Base-by-base conservation (phyloP, 2,113 vertebrate genomes). In the Seriola quinqueradiata region DNA sequence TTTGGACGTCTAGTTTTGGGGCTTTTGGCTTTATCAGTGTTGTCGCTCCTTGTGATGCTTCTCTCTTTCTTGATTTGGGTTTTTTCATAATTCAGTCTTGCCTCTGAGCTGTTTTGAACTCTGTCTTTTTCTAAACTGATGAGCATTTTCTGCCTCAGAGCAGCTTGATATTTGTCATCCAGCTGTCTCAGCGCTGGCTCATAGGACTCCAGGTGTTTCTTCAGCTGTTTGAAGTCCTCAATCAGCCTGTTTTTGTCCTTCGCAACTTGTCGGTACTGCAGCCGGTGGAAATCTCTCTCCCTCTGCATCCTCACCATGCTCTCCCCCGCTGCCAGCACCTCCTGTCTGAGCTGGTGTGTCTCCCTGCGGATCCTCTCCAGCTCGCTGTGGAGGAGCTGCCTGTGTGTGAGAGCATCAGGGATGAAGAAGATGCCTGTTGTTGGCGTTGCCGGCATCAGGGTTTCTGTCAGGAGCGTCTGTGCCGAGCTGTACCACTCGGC, bases 401-500 rank as follows among this genome's bases (percentile, higher is more conserved):
- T 94, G 73, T 83, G 94, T 0, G 81, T 93, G 42, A 95, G 95
- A 5, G 94, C 95, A 8, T 96, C 83, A 10, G 96, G 96, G 67
- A 97, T 91, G 70, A 94, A 91, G 32, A 83, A 91, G 50, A 77
- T 11, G 91, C 42, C 48, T 58, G 5, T n/a, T 92, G 36, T 1
- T 0, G 70, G 32, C 1, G n/a, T 36, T 5, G 9, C 54, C 9
- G n/a, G 13, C 21, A 10, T 19, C 17, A 83, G 76, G 40, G 52
- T 40, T 8, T 68, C 48, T 5, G 28, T 38, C 57, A 77, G 50
- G 25, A 16, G 19, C 2, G 5, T 75, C 23, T 77, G 81, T 0
- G 96, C 79, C 83, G 95, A 76, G 17, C 96, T 94, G 34, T 97
- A 97, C 97, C 98, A 97, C 94, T 99, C 98, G 0, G 87, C 93